These are phyloP conservation scores for Drosophila hydei DNA, from an alignment of 1,140 invertebrate species.

Conservation along the genomic window DNA sequence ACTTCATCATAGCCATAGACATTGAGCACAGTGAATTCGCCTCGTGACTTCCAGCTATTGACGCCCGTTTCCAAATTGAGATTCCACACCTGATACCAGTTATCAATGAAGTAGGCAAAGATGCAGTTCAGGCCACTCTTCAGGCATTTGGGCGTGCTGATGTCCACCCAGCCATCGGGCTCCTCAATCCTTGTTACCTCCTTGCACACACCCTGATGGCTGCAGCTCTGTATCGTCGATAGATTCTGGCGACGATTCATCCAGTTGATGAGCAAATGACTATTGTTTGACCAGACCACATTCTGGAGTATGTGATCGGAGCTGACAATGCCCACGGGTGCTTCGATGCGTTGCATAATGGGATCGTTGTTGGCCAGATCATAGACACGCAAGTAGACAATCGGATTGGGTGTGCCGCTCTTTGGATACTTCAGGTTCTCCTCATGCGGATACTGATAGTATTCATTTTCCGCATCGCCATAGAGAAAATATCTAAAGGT, in stretches of 20 bases:
- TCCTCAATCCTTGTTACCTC: constrained; percentile 69
- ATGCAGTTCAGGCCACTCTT: constrained; percentile 57
- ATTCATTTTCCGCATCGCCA: constrained; percentile 85
- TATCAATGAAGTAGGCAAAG: constrained; percentile 72
- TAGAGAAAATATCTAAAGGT: constrained; percentile 88
- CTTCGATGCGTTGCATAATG: constrained; percentile 63
- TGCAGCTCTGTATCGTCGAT: constrained; percentile 80
- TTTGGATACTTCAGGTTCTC: constrained; percentile 93
- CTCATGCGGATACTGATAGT: constrained; percentile 95
- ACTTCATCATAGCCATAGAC: constrained; percentile 74
- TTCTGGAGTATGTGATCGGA: constrained; percentile 86
- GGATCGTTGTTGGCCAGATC: constrained; percentile 85
- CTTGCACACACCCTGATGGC: constrained; percentile 48
- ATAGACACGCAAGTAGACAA: constrained; percentile 88
- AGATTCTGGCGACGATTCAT: constrained; percentile 94
- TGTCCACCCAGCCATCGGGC: constrained; percentile 71
- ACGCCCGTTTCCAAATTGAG: constrained; percentile 64
- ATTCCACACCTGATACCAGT: constrained; percentile 79
- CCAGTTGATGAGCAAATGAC: constrained; percentile 90
- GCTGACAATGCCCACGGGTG: constrained; percentile 84
- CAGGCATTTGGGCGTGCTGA: constrained; percentile 65
- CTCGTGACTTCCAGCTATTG: constrained; percentile 62
- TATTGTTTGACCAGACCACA: constrained; percentile 91
- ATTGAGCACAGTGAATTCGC: constrained; percentile 65
- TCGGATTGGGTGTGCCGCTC: constrained; percentile 91